Evolutionary conservation across 1,140 invertebrate genomes (phyloP).

Genomic region (Colletes gigas): DNA sequence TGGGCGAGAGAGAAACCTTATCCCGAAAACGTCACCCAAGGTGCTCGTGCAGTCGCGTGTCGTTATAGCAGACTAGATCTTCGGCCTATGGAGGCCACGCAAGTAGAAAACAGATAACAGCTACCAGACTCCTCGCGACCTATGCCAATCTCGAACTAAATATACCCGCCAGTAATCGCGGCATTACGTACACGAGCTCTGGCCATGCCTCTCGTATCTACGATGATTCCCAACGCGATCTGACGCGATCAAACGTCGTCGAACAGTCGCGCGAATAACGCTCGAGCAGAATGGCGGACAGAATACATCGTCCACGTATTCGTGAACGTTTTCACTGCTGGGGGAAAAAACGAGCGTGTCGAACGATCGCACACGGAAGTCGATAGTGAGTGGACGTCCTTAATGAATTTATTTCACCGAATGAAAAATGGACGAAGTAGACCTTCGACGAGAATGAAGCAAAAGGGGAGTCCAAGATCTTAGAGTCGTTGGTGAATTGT

Average conservation of each 20-base stretch:
- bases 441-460: no score
- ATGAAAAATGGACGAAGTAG: no score
- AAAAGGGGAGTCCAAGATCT: no score
- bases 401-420: no score
- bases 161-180: constrained; percentile 74
- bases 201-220: constrained; percentile 43
- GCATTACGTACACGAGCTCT: constrained; percentile 53
- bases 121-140: constrained; percentile 68
- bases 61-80: constrained; percentile 73
- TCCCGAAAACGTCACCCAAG: constrained; percentile 22
- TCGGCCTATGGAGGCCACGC: constrained; percentile 69
- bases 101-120: constrained; percentile 77
- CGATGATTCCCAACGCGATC: constrained; percentile 55
- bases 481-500: no score
- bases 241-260: constrained; percentile 27
- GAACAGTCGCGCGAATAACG: background rate
- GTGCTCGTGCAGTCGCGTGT: constrained; percentile 39
- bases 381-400: no score
- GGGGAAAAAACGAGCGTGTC: no score
- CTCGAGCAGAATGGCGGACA: background rate
- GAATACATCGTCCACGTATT: no score
- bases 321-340: background rate
- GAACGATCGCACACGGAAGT: no score
- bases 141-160: constrained; percentile 79
- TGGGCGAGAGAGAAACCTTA: background rate